phyloP scores from a whole-genome alignment of 1,140 invertebrate species.

The Ceratina australensis region DNA sequence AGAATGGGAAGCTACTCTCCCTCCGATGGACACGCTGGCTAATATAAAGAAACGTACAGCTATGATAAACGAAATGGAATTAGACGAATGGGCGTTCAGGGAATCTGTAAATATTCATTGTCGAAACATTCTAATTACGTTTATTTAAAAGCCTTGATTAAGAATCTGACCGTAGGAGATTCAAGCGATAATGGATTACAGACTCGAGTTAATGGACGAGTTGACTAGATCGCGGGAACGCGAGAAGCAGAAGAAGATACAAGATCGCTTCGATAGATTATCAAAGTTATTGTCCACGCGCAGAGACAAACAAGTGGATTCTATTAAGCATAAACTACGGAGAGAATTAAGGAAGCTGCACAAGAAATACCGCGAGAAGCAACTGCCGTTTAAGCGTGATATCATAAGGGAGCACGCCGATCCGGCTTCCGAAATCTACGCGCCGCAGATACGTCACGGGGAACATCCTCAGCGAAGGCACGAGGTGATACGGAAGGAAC shows the following conservation, averaged over 20 bases:
- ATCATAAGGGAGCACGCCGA: conserved; percentile 76
- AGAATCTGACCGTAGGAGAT: conserved; percentile 79
- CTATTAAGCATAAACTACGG: conserved; percentile 66
- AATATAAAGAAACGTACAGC: conserved; percentile 80
- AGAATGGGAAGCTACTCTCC: conserved; percentile 81
- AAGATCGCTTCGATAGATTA: conserved; percentile 63
- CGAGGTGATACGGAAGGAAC: conserved; percentile 54
- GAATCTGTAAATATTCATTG: conserved; percentile 80
- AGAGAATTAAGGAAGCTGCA: conserved; percentile 81
- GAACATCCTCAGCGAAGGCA: conserved; percentile 63
- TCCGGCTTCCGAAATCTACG: conserved; percentile 79
- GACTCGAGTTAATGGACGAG: conserved; percentile 79
- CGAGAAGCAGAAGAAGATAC: conserved; percentile 76
- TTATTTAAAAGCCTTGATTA: conserved; percentile 19
- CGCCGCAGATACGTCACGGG: conserved; percentile 78
- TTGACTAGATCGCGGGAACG: conserved; percentile 74
- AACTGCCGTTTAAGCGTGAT: conserved; percentile 70
- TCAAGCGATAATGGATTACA: conserved; percentile 81
- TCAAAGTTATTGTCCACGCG: conserved; percentile 54
- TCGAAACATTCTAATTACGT: conserved; percentile 59
- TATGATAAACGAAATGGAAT: conserved; percentile 83
- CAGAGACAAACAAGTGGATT: conserved; percentile 61
- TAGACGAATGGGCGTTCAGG: conserved; percentile 83
- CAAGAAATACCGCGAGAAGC: conserved; percentile 70
- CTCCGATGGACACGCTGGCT: conserved; percentile 77